These are phyloP conservation scores for Enchytraeus crypticus DNA, from an alignment of 2,888 invertebrate genomes.

Conservation along the genomic window DNA sequence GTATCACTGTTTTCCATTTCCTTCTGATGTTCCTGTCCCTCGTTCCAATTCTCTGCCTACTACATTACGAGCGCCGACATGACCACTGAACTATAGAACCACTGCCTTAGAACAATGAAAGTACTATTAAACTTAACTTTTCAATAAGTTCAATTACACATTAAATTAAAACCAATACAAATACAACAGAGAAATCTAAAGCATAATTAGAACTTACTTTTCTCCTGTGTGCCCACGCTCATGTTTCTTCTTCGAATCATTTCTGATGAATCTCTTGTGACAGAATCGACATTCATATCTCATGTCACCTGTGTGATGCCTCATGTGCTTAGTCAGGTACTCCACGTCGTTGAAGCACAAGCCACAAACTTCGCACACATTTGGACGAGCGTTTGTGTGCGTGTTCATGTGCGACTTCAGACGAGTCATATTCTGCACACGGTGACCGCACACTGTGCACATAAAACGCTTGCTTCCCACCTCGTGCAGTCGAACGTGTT, in stretches of 20 bases:
- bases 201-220: neutral
- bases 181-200: too few species aligned
- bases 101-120: too few species aligned
- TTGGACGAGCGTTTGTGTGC: conserved; percentile 1
- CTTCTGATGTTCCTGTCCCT: too few species aligned
- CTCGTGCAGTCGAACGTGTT: neutral
- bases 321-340: conserved; percentile 1
- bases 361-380: conserved; percentile 7
- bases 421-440: neutral
- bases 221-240: conserved; percentile 7
- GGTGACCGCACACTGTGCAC: neutral
- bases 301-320: neutral
- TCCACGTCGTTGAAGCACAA: neutral
- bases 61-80: too few species aligned
- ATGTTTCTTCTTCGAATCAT: neutral
- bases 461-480: neutral
- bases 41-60: too few species aligned
- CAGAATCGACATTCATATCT: conserved; percentile 1
- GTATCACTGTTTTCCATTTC: too few species aligned
- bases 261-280: neutral
- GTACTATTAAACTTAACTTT: too few species aligned
- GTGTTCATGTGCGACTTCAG: neutral
- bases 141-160: too few species aligned
- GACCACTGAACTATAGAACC: too few species aligned
- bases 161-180: too few species aligned